Evolutionary conservation across 2,797 vertebrate species (phyloP), one percentile per base, ranked within the genome.

Genomic region (Chloroceryle amazona): DNA sequence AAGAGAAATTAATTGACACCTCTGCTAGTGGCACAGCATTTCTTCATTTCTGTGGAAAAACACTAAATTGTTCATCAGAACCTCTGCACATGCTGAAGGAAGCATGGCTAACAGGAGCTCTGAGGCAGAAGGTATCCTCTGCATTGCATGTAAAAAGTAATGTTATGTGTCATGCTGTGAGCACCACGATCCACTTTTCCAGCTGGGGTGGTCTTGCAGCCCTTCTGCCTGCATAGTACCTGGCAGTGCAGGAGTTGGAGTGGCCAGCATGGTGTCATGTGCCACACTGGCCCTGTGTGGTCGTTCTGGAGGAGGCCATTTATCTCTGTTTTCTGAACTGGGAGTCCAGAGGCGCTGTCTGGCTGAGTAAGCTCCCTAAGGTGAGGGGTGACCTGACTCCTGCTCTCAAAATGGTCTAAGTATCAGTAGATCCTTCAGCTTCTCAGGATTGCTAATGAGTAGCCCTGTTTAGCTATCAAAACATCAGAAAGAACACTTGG

Each of bases 1-100:
- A 52, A 75, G 75, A 39, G 3, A 86, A 90, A 82, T 54, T 23
- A 93, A 70, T 39, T 35, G 52, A 44, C 0, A 1, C 33, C 20
- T 90, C 81, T 73, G 46, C 31, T 83, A 81, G 44, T 41, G 61
- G 22, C 71, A 80, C 28, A 46, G 41, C 28, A 17, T 85, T 89
- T 90, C 37, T 82, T 76, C 62, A 54, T 62, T 91, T 81, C 13
- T 84, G 51, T 49, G 67, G 63, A 92, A 92, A 91, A 67, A 9
- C 46, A 66, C 29, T 21, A 21, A 16, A 63, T 44, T 46, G 44
- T 72, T 94, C 41, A 93, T 72, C 61, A 81, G 60, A 92, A 81
- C 28, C 44, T 78, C 41, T 39, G 4, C 0, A 3, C 16, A 7
- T 25, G n/a, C 13, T 52, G 68, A 74, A 76, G n/a, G 46, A 80